These are phyloP conservation scores for Herpetotheres cachinnans DNA, from an alignment of 2,113 vertebrate genomes.

Conservation along the genomic window DNA sequence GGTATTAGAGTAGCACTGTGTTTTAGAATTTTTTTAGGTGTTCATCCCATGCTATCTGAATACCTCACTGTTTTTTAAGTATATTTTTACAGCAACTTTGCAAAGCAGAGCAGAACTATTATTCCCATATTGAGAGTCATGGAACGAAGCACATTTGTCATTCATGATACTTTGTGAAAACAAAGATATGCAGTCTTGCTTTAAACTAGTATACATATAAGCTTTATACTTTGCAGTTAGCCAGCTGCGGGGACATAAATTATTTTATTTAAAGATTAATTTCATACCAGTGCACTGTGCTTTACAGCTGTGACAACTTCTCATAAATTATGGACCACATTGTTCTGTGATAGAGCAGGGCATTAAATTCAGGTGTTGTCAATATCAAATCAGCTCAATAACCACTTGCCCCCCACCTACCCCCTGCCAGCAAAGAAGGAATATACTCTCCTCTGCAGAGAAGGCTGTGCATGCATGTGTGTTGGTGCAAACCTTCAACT, in stretches of 20 bases:
- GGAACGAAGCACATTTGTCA: background rate
- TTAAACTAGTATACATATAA: background rate
- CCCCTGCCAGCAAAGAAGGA: background rate
- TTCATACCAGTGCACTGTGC: background rate
- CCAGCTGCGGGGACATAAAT: background rate
- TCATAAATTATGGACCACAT: background rate
- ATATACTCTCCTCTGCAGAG: background rate
- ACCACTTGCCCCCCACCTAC: background rate
- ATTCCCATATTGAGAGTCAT: background rate
- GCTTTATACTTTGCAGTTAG: background rate
- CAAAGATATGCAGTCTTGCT: background rate
- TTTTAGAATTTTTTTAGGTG: background rate
- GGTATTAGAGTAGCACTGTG: background rate
- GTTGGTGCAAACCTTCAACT: background rate
- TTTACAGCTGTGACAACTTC: background rate
- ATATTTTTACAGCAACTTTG: background rate
- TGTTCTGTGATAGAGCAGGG: background rate
- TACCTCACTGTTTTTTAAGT: background rate
- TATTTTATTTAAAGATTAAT: background rate
- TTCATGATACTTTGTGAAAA: background rate
- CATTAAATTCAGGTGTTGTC: background rate
- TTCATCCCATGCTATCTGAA: background rate
- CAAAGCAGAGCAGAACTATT: background rate
- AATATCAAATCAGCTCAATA: background rate
- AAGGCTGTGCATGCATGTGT: background rate